Evolutionary conservation across 2,113 vertebrate species (phyloP).

Genomic region (Pachypanchax playfairii): DNA sequence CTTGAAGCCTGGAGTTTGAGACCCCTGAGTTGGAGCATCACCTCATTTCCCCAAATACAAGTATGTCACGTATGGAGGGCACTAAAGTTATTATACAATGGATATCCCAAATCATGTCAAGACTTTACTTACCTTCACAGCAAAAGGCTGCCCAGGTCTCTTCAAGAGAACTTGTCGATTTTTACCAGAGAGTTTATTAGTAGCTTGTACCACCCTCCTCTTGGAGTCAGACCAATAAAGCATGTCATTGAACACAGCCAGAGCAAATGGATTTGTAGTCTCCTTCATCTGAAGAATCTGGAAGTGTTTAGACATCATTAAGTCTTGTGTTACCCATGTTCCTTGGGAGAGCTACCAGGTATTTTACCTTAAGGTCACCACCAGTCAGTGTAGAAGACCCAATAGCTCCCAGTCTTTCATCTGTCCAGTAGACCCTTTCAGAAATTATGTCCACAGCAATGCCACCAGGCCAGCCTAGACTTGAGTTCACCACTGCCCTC

Average conservation of each 20-base stretch:
- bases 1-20: no score
- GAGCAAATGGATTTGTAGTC: constrained; percentile 84
- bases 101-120: neutral
- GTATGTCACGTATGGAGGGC: no score
- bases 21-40: no score
- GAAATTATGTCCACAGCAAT: constrained; percentile 84
- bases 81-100: no score
- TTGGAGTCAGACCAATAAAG: constrained; percentile 90
- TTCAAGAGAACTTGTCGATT: constrained; percentile 82
- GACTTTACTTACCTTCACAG: constrained; percentile 80
- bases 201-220: constrained; percentile 80
- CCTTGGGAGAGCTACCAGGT: neutral
- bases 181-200: constrained; percentile 85
- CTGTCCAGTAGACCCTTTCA: constrained; percentile 89
- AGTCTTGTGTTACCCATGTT: neutral
- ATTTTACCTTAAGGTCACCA: constrained; percentile 77
- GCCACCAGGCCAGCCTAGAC: constrained; percentile 87
- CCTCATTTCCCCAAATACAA: no score
- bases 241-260: constrained; percentile 85
- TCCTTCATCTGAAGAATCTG: constrained; percentile 86
- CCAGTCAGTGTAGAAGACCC: constrained; percentile 87
- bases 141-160: constrained; percentile 80
- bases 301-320: fast-evolving
- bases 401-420: constrained; percentile 85
- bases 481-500: constrained; percentile 75